Evolutionary conservation across 2,888 invertebrate genomes (phyloP), one percentile per base, ranked within the genome.

Genomic region (Nasonia oneida): DNA sequence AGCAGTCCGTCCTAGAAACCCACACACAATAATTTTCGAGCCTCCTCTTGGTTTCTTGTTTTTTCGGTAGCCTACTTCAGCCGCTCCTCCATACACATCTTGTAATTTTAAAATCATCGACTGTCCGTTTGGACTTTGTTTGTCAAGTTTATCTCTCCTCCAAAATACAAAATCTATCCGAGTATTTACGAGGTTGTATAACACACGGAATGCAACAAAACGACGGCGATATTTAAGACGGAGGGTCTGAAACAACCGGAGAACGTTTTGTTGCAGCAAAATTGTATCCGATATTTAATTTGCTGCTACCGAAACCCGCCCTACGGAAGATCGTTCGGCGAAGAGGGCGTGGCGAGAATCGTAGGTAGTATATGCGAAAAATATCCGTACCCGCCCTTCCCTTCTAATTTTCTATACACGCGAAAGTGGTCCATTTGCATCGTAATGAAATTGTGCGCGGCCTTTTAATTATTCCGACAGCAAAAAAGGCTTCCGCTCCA

Each of bases 61-160:
- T 61, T 61, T 61, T 61, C 57, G 23, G 57, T 61, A 61, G 57
- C 57, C 53, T 5, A n/a, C 57, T 8, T 47, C n/a, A 61, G 6
- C n/a, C n/a, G 10, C 23, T 0, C 10, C 50, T 50, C 8, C 10
- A 6, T 50, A 14, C 15, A 2, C 15, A 10, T 50, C 50, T 61
- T 23, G n/a, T 61, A 61, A 61, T 61, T 61, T 61, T 61, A 61
- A 61, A 61, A 61, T 61, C 57, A 61, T 61, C 57, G 57, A n/a
- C 57, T 61, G 18, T 53, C 3, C 18, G 15, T 18, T 53, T 61
- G n/a, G 23, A 61, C 57, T 61, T 61, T 61, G 57, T 61, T 61
- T 61, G 57, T 61, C 57, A 61, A 61, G 57, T 8, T 47, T n/a
- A 4, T n/a, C 47, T 47, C 47, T 47, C 57, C 23, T 61, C 23